Evolutionary conservation across 2,888 invertebrate genomes (phyloP).

Genomic region (Cacoxenus indagator): DNA sequence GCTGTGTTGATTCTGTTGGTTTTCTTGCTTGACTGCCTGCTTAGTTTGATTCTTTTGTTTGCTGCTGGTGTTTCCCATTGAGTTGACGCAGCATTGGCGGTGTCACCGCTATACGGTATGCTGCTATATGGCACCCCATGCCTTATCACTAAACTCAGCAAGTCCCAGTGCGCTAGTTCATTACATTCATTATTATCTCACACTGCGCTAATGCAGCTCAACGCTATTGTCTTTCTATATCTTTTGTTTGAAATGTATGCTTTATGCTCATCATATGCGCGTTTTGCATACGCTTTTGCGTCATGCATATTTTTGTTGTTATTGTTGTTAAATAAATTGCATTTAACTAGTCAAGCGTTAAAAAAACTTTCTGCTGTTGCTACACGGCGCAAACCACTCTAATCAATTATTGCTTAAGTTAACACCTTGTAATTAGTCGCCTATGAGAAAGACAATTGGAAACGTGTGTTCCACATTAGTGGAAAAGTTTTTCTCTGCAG

Average conservation of each 20-base stretch:
- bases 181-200: conserved; percentile 18
- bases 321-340: not conserved
- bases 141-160: not conserved
- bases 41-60: not conserved
- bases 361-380: not conserved
- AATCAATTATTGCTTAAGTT: conserved; percentile 4
- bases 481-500: conserved; percentile 41
- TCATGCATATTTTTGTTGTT: not conserved
- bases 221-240: not conserved
- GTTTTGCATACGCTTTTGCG: not conserved
- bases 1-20: not conserved
- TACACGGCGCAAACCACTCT: not conserved
- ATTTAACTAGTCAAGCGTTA: not conserved
- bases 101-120: conserved; percentile 23
- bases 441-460: not conserved
- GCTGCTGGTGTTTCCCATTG: no score
- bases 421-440: conserved; percentile 7
- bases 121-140: conserved; percentile 32
- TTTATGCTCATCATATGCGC: not conserved
- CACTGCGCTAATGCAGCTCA: conserved; percentile 1
- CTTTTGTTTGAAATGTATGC: not conserved
- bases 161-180: conserved; percentile 1
- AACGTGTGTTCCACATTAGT: conserved; percentile 57
- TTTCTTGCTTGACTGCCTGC: conserved; percentile 5
- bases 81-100: conserved; percentile 19